Evolutionary conservation across 2,113 vertebrate genomes (phyloP).

Genomic region (Elgaria multicarinata): DNA sequence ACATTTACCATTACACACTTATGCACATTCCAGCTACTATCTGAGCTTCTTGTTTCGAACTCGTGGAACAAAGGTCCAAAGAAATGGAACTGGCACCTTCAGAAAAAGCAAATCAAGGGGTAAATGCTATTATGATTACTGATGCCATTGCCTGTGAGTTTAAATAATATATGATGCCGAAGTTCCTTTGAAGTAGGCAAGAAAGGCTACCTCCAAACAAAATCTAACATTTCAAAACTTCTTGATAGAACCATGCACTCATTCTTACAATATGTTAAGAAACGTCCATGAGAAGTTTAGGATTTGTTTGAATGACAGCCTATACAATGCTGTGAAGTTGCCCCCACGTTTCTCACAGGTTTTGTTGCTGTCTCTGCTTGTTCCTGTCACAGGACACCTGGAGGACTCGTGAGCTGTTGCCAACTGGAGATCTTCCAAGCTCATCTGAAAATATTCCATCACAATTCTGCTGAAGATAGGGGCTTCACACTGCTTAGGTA

Average conservation of each 20-base stretch:
- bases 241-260: not conserved
- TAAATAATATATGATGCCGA: slow-evolving; percentile 20
- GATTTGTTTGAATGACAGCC: not conserved
- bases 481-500: slow-evolving; percentile 8
- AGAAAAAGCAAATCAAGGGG: slow-evolving; percentile 13
- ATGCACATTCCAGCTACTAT: slow-evolving; percentile 28
- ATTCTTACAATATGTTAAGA: not conserved
- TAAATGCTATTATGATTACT: not conserved
- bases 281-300: not conserved
- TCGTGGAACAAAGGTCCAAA: slow-evolving; percentile 45
- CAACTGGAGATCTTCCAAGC: slow-evolving; percentile 25
- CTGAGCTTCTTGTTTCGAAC: slow-evolving; percentile 27
- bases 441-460: slow-evolving; percentile 11
- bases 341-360: not conserved
- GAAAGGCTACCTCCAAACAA: not conserved
- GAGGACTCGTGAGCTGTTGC: slow-evolving; percentile 8
- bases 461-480: slow-evolving; percentile 1
- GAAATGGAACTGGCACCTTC: not conserved
- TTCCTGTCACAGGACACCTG: slow-evolving; percentile 19
- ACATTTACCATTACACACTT: slow-evolving; percentile 54
- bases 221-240: not conserved
- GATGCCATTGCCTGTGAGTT: not conserved
- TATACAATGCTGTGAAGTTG: not conserved
- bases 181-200: not conserved
- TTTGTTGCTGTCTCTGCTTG: not conserved